Conservation (phyloP, 2,797 vertebrate species). For the Eremophila alpestris region DNA sequence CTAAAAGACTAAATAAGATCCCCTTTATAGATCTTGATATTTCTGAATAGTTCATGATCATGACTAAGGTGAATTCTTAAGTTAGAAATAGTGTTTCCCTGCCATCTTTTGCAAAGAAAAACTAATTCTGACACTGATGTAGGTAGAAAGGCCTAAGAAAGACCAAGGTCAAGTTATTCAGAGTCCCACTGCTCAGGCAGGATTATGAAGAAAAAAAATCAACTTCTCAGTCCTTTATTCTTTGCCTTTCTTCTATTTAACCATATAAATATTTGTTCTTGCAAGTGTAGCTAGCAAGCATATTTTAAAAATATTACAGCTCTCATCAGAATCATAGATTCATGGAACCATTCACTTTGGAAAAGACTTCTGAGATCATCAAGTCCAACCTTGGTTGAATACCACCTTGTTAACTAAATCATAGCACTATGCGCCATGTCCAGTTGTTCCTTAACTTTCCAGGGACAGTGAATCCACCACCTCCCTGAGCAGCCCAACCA, state of each 20-base stretch:
- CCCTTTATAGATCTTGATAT: not conserved
- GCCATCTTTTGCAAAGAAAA: not conserved
- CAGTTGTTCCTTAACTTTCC: not conserved
- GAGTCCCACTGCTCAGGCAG: not conserved
- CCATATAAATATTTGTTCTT: not conserved
- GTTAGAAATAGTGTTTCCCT: not conserved
- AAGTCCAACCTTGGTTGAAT: not conserved
- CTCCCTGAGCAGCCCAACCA: not conserved
- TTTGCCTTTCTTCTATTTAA: not conserved
- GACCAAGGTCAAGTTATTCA: not conserved
- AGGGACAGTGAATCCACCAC: not conserved
- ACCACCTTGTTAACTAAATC: not conserved
- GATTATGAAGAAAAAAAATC: not conserved
- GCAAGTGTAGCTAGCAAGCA: not conserved
- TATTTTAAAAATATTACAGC: not conserved
- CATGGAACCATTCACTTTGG: not conserved
- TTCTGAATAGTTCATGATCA: not conserved
- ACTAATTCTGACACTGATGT: not conserved
- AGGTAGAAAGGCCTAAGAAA: not conserved
- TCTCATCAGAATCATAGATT: not conserved
- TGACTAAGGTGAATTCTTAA: not conserved
- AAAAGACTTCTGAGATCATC: not conserved
- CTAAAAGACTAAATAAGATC: not conserved
- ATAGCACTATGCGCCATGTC: accelerated
- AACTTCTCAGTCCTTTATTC: not conserved